A percentile compares a stretch with the other conserved stretches of the same genome.
Evolutionary conservation across 2,888 invertebrate species (phyloP).

Genomic region (Dolichopus griseipennis): DNA sequence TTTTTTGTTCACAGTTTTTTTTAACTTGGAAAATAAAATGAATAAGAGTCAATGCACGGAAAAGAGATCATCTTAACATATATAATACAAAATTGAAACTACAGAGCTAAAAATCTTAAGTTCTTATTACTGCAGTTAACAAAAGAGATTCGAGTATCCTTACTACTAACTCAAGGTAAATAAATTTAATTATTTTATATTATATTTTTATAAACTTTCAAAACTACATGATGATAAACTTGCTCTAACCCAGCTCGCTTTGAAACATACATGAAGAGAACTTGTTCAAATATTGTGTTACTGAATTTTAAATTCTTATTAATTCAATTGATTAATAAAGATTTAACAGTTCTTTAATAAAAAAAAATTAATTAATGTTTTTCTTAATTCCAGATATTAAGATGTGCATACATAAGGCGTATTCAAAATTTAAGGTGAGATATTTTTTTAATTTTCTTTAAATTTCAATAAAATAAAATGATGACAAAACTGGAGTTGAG

Average conservation of each 20-base stretch:
- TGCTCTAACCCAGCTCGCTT: constrained; percentile 1
- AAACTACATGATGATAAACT: background rate
- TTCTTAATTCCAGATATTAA: background rate
- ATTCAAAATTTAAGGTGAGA: background rate
- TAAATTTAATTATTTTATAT: background rate
- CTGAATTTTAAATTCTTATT: background rate
- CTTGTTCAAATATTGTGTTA: background rate
- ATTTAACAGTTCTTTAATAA: too few species aligned
- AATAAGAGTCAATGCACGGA: too few species aligned
- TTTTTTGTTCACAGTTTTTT: too few species aligned
- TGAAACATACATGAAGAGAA: background rate
- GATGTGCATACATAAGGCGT: too few species aligned
- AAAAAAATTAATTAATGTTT: too few species aligned
- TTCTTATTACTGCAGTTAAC: background rate
- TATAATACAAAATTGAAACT: too few species aligned
- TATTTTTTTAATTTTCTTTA: background rate
- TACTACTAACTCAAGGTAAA: background rate
- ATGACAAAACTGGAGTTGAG: constrained; percentile 26
- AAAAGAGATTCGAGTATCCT: background rate
- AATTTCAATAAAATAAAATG: constrained; percentile 18
- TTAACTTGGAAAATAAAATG: too few species aligned
- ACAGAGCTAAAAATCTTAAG: too few species aligned
- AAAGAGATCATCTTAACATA: too few species aligned
- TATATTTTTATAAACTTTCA: background rate
- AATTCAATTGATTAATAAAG: background rate